Evolutionary conservation across 2,797 vertebrate species (phyloP).

Genomic region (Myotis planiceps): DNA sequence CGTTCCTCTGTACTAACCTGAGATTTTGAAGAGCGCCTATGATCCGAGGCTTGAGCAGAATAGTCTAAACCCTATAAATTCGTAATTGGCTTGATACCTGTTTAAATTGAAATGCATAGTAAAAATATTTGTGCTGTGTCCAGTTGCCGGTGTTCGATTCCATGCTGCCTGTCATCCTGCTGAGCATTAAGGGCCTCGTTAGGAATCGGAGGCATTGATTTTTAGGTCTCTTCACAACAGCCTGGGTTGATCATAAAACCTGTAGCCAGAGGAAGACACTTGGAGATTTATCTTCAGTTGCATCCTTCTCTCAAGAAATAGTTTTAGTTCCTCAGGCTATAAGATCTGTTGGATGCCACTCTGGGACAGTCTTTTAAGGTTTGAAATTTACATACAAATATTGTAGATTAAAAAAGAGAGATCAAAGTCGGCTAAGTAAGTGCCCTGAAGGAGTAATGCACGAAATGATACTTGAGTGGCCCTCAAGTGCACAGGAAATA

Average conservation of each 20-base stretch:
- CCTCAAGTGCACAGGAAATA: background rate
- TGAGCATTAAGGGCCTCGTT: conserved; percentile 53
- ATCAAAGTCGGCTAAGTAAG: conserved; percentile 58
- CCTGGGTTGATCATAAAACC: conserved; percentile 58
- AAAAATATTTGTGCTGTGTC: conserved; percentile 60
- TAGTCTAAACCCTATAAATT: conserved; percentile 70
- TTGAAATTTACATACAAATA: conserved; percentile 74
- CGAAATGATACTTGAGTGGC: conserved; percentile 1
- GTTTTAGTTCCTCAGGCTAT: conserved; percentile 59
- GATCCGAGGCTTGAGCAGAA: conserved; percentile 18
- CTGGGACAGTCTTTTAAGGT: conserved; percentile 54
- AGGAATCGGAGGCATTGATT: conserved; percentile 51
- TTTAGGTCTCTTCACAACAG: conserved; percentile 41
- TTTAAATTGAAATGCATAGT: conserved; percentile 71
- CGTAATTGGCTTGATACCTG: conserved; percentile 24
- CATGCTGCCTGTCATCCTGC: conserved; percentile 9
- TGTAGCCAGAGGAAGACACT: conserved; percentile 16
- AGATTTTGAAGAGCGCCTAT: conserved; percentile 63
- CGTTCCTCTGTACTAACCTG: conserved; percentile 63
- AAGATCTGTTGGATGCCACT: conserved; percentile 56
- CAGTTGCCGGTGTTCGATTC: conserved; percentile 57
- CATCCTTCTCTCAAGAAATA: conserved; percentile 52
- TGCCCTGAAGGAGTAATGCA: conserved; percentile 51
- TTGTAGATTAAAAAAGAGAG: conserved; percentile 65
- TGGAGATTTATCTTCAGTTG: conserved; percentile 39